Evolutionary conservation across 2,888 invertebrate genomes (phyloP).

Genomic region (Amphipoea lucens): DNA sequence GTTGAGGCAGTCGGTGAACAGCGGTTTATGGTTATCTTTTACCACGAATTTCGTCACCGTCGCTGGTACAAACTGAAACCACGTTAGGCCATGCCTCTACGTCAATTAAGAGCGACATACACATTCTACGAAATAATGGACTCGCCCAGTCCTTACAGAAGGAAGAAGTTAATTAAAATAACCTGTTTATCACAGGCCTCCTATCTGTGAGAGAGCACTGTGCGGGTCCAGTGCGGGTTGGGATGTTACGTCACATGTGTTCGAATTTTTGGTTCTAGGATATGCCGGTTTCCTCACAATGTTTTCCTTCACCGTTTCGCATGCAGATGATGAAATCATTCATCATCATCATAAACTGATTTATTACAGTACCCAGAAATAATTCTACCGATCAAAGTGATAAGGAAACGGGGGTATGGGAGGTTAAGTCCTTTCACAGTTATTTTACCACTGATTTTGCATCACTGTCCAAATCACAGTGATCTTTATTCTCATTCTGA

Average conservation of each 20-base stretch:
- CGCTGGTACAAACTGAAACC: slow-evolving; percentile 84
- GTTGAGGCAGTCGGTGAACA: slow-evolving; percentile 95
- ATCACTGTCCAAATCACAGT: no score
- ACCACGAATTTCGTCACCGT: slow-evolving; percentile 84
- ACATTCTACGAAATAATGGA: slow-evolving; percentile 31
- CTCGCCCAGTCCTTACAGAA: slow-evolving; percentile 44
- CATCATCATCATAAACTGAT: not conserved
- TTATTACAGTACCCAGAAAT: not conserved
- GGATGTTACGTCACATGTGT: not conserved
- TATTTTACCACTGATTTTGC: no score
- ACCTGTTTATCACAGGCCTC: not conserved
- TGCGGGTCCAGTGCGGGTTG: not conserved
- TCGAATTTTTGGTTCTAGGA: not conserved
- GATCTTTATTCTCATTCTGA: no score
- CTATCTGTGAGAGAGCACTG: not conserved
- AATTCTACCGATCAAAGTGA: not conserved
- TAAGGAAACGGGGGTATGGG: not conserved
- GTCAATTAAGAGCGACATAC: slow-evolving; percentile 69
- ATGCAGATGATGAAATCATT: not conserved
- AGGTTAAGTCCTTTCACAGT: no score
- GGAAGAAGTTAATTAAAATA: not conserved
- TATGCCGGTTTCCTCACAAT: not conserved
- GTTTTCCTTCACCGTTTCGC: not conserved
- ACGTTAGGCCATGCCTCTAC: slow-evolving; percentile 76
- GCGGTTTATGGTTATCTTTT: slow-evolving; percentile 95